phyloP scores from a whole-genome alignment of 1,140 invertebrate genomes.

The Archegozetes longisetosus region DNA sequence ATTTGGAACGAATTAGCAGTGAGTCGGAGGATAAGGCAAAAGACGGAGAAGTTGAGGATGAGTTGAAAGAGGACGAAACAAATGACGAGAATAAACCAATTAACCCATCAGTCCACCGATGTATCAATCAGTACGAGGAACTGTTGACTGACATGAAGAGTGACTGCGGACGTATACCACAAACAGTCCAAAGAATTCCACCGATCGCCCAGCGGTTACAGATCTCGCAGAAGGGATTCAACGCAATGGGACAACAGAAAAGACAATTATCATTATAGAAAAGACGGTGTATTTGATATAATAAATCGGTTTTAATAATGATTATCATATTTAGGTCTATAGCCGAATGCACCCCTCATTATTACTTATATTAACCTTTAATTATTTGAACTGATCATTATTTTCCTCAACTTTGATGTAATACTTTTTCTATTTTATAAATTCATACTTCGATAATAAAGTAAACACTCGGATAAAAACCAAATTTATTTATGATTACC shows the following conservation, averaged over 20 bases:
- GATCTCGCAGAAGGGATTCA: not conserved
- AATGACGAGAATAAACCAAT: constrained; percentile 1
- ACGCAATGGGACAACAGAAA: not conserved
- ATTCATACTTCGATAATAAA: no score
- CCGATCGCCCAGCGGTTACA: constrained; percentile 8
- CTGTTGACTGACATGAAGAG: constrained; percentile 13
- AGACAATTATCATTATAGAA: not conserved
- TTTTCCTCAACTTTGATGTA: no score
- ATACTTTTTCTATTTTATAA: no score
- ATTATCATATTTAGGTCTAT: no score
- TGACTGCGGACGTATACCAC: constrained; percentile 12
- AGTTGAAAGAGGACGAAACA: not conserved
- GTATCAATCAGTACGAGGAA: constrained; percentile 4
- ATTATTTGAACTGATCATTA: no score
- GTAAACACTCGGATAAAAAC: no score
- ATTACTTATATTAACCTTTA: no score
- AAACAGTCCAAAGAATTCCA: constrained; percentile 13
- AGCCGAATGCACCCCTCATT: no score
- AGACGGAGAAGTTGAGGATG: not conserved
- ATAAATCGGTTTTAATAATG: no score
- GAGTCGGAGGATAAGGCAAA: not conserved
- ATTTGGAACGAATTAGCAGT: not conserved
- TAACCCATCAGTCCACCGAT: constrained; percentile 7
- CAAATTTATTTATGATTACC: no score
- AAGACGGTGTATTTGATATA: no score